A percentile compares a stretch with the other conserved stretches of the same genome.
Conservation (phyloP, 2,888 invertebrate species). For the Polydesmus complanatus region DNA sequence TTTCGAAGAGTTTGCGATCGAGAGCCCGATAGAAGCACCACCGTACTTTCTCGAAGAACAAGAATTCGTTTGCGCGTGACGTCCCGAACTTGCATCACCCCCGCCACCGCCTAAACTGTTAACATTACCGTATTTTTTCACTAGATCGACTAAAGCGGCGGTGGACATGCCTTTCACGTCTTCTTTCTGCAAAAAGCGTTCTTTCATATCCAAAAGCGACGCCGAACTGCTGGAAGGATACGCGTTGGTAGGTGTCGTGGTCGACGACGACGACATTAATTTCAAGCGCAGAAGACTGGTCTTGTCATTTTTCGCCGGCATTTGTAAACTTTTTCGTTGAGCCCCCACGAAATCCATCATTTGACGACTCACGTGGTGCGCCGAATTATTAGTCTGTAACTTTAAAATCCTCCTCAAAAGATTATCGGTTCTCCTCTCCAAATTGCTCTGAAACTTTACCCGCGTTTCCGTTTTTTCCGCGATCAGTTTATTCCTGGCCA, state of each 20-base stretch:
- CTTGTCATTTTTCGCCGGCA: constrained; percentile 19
- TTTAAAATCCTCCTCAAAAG: constrained; percentile 57
- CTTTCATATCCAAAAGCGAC: constrained; percentile 20
- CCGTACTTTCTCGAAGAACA: background rate
- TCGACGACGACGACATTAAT: constrained; percentile 10
- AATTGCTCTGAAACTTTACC: constrained; percentile 42
- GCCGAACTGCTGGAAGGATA: constrained; percentile 3
- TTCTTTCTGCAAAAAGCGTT: constrained; percentile 25
- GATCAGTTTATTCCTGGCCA: background rate
- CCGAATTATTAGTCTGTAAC: constrained; percentile 57
- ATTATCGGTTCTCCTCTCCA: constrained; percentile 56
- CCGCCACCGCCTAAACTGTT: constrained; percentile 39
- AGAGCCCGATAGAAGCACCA: constrained; percentile 19
- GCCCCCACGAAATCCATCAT: constrained; percentile 59
- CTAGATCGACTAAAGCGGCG: constrained; percentile 43
- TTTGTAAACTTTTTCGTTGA: constrained; percentile 40
- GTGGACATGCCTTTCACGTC: constrained; percentile 34
- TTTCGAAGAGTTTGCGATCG: background rate
- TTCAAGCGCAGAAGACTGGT: constrained; percentile 3
- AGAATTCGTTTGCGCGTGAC: background rate
- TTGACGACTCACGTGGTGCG: constrained; percentile 64
- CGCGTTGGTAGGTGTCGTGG: constrained; percentile 9
- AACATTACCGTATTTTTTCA: constrained; percentile 25
- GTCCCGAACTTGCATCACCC: constrained; percentile 22
- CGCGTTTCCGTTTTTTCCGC: background rate